phyloP scores from a whole-genome alignment of 2,888 invertebrate species.

The Lasioglossum marginatum region DNA sequence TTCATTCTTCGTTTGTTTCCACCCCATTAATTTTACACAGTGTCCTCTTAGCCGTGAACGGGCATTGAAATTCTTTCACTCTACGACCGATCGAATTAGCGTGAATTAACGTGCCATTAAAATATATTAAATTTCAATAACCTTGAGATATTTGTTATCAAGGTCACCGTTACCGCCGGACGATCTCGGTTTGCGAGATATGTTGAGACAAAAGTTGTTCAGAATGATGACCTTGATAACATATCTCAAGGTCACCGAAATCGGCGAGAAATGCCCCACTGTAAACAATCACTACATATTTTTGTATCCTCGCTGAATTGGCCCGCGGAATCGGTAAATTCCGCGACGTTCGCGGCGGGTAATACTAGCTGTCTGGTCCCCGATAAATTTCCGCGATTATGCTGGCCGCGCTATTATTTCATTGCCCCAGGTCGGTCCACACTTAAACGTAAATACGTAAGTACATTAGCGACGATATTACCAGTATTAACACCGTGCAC shows the following conservation, averaged over 20 bases:
- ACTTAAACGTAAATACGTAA: background rate
- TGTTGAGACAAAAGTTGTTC: too few species aligned
- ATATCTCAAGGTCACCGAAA: too few species aligned
- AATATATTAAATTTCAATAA: too few species aligned
- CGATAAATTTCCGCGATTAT: background rate
- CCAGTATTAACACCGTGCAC: constrained; percentile 19
- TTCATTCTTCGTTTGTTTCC: constrained; percentile 37
- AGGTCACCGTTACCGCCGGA: too few species aligned
- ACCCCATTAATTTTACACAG: constrained; percentile 39
- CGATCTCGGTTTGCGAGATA: too few species aligned
- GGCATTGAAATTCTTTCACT: constrained; percentile 7
- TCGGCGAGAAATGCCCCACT: too few species aligned
- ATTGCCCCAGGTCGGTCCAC: background rate
- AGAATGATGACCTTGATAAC: too few species aligned
- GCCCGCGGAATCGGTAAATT: background rate
- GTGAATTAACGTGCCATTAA: too few species aligned
- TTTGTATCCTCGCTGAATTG: background rate
- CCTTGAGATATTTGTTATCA: too few species aligned
- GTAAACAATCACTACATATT: background rate
- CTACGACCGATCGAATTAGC: background rate
- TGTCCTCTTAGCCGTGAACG: constrained; percentile 25
- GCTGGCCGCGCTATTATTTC: background rate
- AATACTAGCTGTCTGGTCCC: background rate
- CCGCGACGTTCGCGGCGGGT: background rate
- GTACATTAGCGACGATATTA: constrained; percentile 23